Evolutionary conservation across 2,113 vertebrate genomes (phyloP).

Genomic region (Sphaerodactylus townsendi): DNA sequence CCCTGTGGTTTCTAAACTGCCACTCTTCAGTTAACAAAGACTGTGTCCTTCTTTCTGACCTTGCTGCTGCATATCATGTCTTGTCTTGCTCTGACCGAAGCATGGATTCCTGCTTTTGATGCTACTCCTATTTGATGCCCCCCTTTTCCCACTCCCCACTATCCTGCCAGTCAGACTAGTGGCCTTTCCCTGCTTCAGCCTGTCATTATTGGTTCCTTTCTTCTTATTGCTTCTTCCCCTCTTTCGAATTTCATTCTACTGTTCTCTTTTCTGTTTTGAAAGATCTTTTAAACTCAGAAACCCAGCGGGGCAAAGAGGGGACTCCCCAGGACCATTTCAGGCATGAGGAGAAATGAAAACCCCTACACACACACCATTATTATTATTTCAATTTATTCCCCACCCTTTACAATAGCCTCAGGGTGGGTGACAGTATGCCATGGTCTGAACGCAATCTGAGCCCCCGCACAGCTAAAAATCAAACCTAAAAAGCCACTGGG

Average conservation of each 20-base stretch:
- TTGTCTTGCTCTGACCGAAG: background rate
- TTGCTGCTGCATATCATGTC: background rate
- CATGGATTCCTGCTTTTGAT: background rate
- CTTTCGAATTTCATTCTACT: background rate
- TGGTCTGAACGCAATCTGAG: no score
- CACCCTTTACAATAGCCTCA: no score
- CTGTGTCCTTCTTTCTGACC: background rate
- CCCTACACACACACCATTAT: no score
- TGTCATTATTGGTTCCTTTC: background rate
- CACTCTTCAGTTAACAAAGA: background rate
- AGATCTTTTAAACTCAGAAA: no score
- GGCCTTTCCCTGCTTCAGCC: background rate
- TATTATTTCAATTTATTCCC: no score
- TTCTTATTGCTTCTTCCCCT: background rate
- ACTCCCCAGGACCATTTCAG: no score
- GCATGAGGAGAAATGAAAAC: no score
- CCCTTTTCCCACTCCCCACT: background rate
- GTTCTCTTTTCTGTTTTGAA: background rate
- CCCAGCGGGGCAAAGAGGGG: background rate
- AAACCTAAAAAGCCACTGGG: no score
- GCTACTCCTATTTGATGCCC: no score
- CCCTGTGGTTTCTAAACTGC: background rate
- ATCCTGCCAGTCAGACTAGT: no score
- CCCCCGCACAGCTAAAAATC: no score
- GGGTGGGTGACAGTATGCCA: no score